A percentile compares a stretch with the other conserved stretches of the same genome.
phyloP scores from a whole-genome alignment of 2,888 invertebrate species.

The Rhamnusium bicolor region DNA sequence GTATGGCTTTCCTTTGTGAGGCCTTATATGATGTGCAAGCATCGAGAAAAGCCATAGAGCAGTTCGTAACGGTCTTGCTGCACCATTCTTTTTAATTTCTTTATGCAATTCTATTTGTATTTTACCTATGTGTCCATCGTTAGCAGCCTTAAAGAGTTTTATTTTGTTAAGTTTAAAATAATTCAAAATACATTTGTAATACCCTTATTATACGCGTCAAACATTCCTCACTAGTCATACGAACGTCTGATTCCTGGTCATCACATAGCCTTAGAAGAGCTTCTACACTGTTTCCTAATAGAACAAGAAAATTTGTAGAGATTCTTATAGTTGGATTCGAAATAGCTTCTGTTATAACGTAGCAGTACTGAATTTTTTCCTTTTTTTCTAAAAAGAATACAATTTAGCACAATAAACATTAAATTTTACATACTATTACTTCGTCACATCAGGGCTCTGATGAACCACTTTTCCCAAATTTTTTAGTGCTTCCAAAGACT shows the following conservation, averaged over 20 bases:
- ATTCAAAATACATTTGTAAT: slow-evolving; percentile 35
- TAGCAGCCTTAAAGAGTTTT: slow-evolving; percentile 71
- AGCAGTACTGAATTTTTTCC: slow-evolving; percentile 83
- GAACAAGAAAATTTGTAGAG: slow-evolving; percentile 76
- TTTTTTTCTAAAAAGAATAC: slow-evolving; percentile 76
- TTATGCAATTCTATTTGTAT: slow-evolving; percentile 87
- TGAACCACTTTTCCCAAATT: slow-evolving; percentile 54
- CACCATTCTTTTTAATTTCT: slow-evolving; percentile 86
- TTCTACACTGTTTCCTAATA: slow-evolving; percentile 81
- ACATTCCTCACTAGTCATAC: slow-evolving; percentile 88
- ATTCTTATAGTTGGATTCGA: slow-evolving; percentile 76
- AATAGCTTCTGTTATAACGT: slow-evolving; percentile 82
- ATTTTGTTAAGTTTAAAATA: neutral
- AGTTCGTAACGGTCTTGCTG: slow-evolving; percentile 80
- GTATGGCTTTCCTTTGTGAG: slow-evolving; percentile 85
- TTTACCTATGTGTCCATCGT: slow-evolving; percentile 80
- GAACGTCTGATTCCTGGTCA: slow-evolving; percentile 84
- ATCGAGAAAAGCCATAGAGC: slow-evolving; percentile 85
- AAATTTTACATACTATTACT: slow-evolving; percentile 43
- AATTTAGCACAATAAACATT: neutral
- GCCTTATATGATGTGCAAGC: slow-evolving; percentile 82
- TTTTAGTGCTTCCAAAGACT: slow-evolving; percentile 67
- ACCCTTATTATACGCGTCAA: slow-evolving; percentile 83
- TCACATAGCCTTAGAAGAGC: slow-evolving; percentile 81
- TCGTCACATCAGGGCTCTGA: slow-evolving; percentile 56